Evolutionary conservation across 2,797 vertebrate genomes (phyloP), one percentile per base, ranked within the genome.

Genomic region (Chelmon rostratus): DNA sequence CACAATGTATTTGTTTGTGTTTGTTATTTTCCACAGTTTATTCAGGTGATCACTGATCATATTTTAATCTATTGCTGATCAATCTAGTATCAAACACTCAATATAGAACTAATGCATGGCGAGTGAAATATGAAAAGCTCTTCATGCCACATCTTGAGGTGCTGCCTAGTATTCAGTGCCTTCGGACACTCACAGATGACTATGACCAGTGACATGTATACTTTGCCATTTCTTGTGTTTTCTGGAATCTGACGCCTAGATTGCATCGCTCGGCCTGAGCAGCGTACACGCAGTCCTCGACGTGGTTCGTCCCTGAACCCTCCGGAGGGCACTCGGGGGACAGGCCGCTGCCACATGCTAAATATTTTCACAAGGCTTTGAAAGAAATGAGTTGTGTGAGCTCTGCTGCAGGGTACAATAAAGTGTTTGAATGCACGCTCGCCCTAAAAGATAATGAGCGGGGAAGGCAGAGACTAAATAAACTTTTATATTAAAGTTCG

Each of bases 321-420:
- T 86, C 42, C 69, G 62, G 88, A 61, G 81, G 83, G 90, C 84
- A 79, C 69, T 80, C 19, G 5, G 52, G 47, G 33, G 49, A 61
- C 84, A 54, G 67, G 62, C 40, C 74, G 46, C 73, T 63, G 16
- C 63, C 73, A 13, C 49, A 53, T 67, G 52, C 58, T 50, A 3
- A 54, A 59, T n/a, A 11, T 23, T 61, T 50, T 57, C 33, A 25
- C 5, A 19, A 11, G 21, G 37, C 58, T 72, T 76, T 52, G 16
- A 42, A 61, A 62, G 70, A 59, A 81, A 73, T 50, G 33, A 75
- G 46, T 62, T 78, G 53, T 58, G 59, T 67, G 68, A 78, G 74
- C 87, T 85, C 76, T 73, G 50, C 23, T 85, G 62, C 76, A 81
- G 76, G 75, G 65, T 61, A 52, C 79, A 86, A 90, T 84, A 37